phyloP scores from a whole-genome alignment of 2,888 invertebrate genomes.

The Allacma fusca region DNA sequence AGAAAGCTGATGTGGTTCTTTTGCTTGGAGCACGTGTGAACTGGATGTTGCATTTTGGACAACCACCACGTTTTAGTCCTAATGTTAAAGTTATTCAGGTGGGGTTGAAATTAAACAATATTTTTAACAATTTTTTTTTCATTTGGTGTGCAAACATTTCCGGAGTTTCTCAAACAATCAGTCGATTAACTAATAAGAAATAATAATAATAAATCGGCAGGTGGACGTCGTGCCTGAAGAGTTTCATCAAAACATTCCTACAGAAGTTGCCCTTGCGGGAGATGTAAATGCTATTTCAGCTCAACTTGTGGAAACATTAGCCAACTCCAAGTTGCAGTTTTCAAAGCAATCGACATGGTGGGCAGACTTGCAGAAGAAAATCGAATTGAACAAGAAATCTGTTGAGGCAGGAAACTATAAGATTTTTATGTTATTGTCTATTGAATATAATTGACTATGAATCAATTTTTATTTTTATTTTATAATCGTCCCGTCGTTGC shows the following conservation, averaged over 20 bases:
- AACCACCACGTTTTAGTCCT: slow-evolving; percentile 80
- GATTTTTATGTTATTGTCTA: neutral
- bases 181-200: too few relatives aligned
- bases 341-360: slow-evolving; percentile 76
- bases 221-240: slow-evolving; percentile 90
- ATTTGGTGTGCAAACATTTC: too few relatives aligned
- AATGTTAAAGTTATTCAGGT: slow-evolving; percentile 90
- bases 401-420: slow-evolving; percentile 69
- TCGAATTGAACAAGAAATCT: slow-evolving; percentile 75
- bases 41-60: slow-evolving; percentile 98
- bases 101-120: too few relatives aligned
- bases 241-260: slow-evolving; percentile 85
- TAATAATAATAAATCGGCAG: too few relatives aligned
- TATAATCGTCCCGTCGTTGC: neutral
- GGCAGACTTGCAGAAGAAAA: slow-evolving; percentile 74
- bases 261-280: slow-evolving; percentile 82
- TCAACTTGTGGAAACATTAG: slow-evolving; percentile 71
- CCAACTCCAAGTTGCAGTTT: slow-evolving; percentile 71
- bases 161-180: too few relatives aligned
- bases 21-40: slow-evolving; percentile 91
- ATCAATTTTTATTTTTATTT: too few relatives aligned
- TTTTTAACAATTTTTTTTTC: too few relatives aligned
- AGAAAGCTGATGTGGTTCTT: slow-evolving; percentile 86
- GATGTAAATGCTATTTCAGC: slow-evolving; percentile 79
- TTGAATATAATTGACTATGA: too few relatives aligned